Percentiles rank a stretch among this genome's conserved stretches.
These are phyloP conservation scores for Xylocampa areola DNA, from an alignment of 2,888 invertebrate species.

Conservation along the genomic window DNA sequence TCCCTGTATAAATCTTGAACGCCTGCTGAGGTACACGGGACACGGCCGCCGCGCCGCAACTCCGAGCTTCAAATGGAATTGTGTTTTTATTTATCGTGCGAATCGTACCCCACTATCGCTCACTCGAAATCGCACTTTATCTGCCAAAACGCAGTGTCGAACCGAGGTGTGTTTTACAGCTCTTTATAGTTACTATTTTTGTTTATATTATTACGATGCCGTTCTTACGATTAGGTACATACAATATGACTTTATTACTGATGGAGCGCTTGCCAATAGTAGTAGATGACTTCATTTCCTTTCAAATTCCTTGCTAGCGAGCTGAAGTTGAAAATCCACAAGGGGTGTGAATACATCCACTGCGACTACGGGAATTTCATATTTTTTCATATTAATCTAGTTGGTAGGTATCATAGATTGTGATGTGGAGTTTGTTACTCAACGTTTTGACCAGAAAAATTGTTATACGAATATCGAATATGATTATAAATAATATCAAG, in stretches of 20 bases:
- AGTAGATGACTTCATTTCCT: conserved; percentile 42
- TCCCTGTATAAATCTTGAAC: conserved; percentile 88
- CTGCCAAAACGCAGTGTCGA: conserved; percentile 83
- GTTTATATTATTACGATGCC: conserved; percentile 58
- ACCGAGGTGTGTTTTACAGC: conserved; percentile 72
- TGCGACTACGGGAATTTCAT: conserved; percentile 50
- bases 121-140: conserved; percentile 87
- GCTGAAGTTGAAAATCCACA: conserved; percentile 37
- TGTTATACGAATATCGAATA: conserved; percentile 49
- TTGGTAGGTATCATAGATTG: conserved; percentile 46
- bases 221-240: conserved; percentile 48
- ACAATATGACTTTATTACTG: conserved; percentile 44
- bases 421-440: conserved; percentile 48
- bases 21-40: conserved; percentile 90
- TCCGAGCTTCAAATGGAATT: conserved; percentile 88
- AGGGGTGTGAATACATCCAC: conserved; percentile 44
- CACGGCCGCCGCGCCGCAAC: conserved; percentile 84
- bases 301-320: conserved; percentile 46
- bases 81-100: conserved; percentile 90
- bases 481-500: conserved; percentile 44
- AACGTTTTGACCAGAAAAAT: conserved; percentile 53
- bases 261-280: conserved; percentile 49
- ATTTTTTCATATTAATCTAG: conserved; percentile 42
- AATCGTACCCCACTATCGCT: conserved; percentile 87
- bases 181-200: conserved; percentile 71